Base-by-base conservation (phyloP, 2,797 vertebrate species). In the Kryptolebias ocellatus region DNA sequence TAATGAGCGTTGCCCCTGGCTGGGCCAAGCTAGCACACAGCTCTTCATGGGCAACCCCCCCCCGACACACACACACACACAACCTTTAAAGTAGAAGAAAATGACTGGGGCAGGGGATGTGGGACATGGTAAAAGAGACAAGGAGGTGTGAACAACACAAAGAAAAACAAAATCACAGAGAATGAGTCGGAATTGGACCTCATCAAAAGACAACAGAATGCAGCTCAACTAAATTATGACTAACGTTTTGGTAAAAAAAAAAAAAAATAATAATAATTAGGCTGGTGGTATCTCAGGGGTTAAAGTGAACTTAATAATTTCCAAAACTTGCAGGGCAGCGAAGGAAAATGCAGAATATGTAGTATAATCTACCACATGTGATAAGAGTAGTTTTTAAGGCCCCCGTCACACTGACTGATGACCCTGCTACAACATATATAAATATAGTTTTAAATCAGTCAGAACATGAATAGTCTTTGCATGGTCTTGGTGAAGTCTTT, bases 1-100 rank as follows among this genome's bases (percentile, higher is more conserved):
- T 94, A 94, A 95, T 93, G 93, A 95, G 93, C 86, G 57, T 90
- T 84, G 88, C 92, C 91, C 87, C 80, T 90, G 86, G 84, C 87
- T 82, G 80, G 67, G 78, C 84, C 74, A 5, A 56, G 82, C 70
- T 76, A 79, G 76, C 78, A 82, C 59, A 69, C 71, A 17, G 53
- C 67, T 80, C 77, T 66, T 79, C 85, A 76, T 61, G 71, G 77
- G 68, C 59, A 85, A 62, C 49, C 56, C 57, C 70, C 71, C 53
- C n/a, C n/a, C n/a, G n/a, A n/a, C 59, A 64, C 65, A 52, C 59
- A 53, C 60, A 53, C 74, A 67, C 58, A 60, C 50, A 67, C 67
- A 70, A 63, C 15, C 16, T 16, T 46, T 31, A 57, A 50, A 37
- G 37, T 62, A 72, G 24, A 67, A 69, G 63, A 51, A 24, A 24